Conservation (phyloP, 2,113 vertebrate genomes). For the Rostratula benghalensis region DNA sequence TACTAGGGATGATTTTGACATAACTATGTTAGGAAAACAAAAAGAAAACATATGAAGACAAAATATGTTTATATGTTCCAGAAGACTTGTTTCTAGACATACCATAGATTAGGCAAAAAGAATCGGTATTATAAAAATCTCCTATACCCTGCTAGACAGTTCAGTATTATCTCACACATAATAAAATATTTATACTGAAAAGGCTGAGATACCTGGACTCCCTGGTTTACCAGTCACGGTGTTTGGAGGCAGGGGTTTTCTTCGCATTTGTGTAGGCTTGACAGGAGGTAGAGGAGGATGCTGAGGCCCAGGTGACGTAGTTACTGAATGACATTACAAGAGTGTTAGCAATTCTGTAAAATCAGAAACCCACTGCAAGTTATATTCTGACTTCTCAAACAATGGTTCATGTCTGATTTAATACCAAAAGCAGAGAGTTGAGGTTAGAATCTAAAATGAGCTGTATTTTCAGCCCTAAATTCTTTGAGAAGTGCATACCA, state of each 20-base stretch:
- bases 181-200: not conserved
- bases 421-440: not conserved
- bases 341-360: not conserved
- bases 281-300: constrained; percentile 50
- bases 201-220: constrained; percentile 67
- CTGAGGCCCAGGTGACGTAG: constrained; percentile 30
- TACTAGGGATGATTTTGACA: not conserved
- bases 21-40: not conserved
- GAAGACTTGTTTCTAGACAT: not conserved
- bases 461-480: not conserved
- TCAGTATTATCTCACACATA: not conserved
- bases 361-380: not conserved
- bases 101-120: not conserved
- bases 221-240: constrained; percentile 79
- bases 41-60: not conserved
- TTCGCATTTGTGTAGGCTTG: constrained; percentile 65
- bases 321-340: constrained; percentile 56
- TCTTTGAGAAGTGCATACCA: not conserved
- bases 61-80: not conserved
- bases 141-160: not conserved
- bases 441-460: not conserved
- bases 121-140: not conserved
- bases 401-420: not conserved
- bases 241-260: constrained; percentile 75
- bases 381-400: not conserved